Percentiles rank a stretch among this genome's conserved stretches.
phyloP scores from a whole-genome alignment of 35 echinoderm and acorn worm species.

The Ptychodera flava region DNA sequence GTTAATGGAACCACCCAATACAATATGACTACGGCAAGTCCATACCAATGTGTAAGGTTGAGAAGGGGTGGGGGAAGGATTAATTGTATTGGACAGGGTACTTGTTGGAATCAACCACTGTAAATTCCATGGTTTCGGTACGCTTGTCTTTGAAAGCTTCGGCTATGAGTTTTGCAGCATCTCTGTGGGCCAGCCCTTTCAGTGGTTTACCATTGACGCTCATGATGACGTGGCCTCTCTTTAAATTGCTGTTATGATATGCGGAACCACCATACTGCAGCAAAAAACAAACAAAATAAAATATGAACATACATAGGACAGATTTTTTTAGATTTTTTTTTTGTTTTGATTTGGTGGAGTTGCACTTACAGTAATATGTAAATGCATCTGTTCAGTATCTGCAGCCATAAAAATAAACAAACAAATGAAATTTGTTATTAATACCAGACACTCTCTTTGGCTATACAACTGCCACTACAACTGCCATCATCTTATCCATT shows the following conservation, averaged over 20 bases:
- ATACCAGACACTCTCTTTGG: too few species aligned
- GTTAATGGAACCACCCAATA: too few species aligned
- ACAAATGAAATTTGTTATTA: too few species aligned
- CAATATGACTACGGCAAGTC: too few species aligned
- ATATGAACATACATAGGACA: neutral
- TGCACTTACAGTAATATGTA: too few species aligned
- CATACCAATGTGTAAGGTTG: too few species aligned
- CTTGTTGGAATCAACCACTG: constrained; percentile 58
- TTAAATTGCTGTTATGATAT: constrained; percentile 66
- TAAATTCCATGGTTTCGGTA: constrained; percentile 39
- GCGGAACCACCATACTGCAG: constrained; percentile 79
- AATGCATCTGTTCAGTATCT: too few species aligned
- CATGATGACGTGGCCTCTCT: constrained; percentile 81
- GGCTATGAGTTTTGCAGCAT: constrained; percentile 75
- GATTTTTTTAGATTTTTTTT: too few species aligned
- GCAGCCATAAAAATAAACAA: too few species aligned
- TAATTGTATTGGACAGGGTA: neutral
- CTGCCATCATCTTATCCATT: too few species aligned
- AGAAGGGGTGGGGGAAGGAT: neutral
- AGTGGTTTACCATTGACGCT: constrained; percentile 68
- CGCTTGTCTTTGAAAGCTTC: constrained; percentile 75
- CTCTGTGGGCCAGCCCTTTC: constrained; percentile 55
- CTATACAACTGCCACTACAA: too few species aligned
- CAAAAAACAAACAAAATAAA: neutral
- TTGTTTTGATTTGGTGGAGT: too few species aligned